Conservation (phyloP, 2,888 invertebrate genomes). For the Lepidonotus clava region DNA sequence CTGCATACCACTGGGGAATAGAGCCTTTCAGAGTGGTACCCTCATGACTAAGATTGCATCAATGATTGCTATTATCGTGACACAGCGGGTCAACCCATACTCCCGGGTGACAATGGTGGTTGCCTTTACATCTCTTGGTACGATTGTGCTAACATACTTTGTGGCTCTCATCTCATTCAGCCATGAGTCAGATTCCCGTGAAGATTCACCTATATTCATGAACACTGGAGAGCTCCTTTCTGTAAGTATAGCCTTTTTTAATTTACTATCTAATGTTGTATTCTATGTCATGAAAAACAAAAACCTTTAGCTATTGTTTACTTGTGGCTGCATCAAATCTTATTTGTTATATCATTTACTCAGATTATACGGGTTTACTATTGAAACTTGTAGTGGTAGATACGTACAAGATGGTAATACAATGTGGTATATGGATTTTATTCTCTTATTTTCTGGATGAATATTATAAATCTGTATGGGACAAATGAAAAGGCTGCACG, state of each 20-base stretch:
- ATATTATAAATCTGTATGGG: too few relatives aligned
- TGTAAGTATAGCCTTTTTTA: slow-evolving; percentile 53
- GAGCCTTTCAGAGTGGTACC: slow-evolving; percentile 58
- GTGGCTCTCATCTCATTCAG: slow-evolving; percentile 64
- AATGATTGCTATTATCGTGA: slow-evolving; percentile 55
- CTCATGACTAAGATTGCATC: slow-evolving; percentile 55
- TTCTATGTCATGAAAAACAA: too few relatives aligned
- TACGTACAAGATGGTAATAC: too few relatives aligned
- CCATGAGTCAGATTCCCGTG: slow-evolving; percentile 55
- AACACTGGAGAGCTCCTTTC: slow-evolving; percentile 60
- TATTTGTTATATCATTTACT: too few relatives aligned
- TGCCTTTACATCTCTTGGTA: slow-evolving; percentile 63
- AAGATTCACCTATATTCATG: slow-evolving; percentile 60
- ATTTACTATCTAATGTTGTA: not conserved
- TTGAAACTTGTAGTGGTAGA: too few relatives aligned
- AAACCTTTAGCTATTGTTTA: too few relatives aligned
- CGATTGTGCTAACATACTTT: slow-evolving; percentile 63
- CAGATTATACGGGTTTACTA: too few relatives aligned
- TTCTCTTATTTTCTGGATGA: too few relatives aligned
- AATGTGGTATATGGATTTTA: too few relatives aligned
- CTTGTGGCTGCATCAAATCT: too few relatives aligned
- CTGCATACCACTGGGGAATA: slow-evolving; percentile 61
- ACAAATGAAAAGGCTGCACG: too few relatives aligned
- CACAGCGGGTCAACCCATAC: slow-evolving; percentile 40
- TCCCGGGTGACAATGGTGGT: slow-evolving; percentile 60